Percentiles rank a stretch among this genome's conserved stretches.
These are phyloP conservation scores for Acromyrmex echinatior DNA, from an alignment of 1,140 invertebrate genomes.

Conservation along the genomic window DNA sequence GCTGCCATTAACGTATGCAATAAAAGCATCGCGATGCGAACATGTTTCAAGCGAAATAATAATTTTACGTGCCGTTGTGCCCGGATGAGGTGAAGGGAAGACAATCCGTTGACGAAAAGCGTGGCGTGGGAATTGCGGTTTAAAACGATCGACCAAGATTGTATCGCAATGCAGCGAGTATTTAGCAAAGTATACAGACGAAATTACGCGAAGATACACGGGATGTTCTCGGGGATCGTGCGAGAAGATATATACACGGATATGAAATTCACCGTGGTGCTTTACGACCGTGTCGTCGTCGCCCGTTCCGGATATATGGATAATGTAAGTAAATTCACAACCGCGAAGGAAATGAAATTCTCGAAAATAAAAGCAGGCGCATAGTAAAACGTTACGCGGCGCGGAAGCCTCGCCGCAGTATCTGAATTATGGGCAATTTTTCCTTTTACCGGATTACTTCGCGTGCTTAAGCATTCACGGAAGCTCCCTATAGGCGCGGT, in stretches of 20 bases:
- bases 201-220: background rate
- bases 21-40: slow-evolving; percentile 26
- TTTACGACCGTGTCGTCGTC: slow-evolving; percentile 24
- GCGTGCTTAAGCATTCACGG: slow-evolving; percentile 28
- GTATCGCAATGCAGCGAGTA: background rate
- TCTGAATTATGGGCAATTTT: slow-evolving; percentile 47
- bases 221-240: background rate
- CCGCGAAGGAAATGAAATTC: slow-evolving; percentile 12
- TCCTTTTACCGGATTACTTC: slow-evolving; percentile 17
- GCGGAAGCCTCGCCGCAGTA: background rate
- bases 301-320: slow-evolving; percentile 1
- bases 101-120: slow-evolving; percentile 33
- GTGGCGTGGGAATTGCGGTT: slow-evolving; percentile 50
- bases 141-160: slow-evolving; percentile 28
- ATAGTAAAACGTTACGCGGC: slow-evolving; percentile 19
- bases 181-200: slow-evolving; percentile 12
- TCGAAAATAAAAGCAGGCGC: slow-evolving; percentile 33
- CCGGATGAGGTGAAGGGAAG: background rate
- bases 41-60: slow-evolving; percentile 64
- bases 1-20: slow-evolving; percentile 57
- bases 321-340: slow-evolving; percentile 26
- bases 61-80: slow-evolving; percentile 42
- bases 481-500: background rate
- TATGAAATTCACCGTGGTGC: slow-evolving; percentile 21
- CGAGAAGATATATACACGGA: background rate